Evolutionary conservation across 2,888 invertebrate species (phyloP), one percentile per base, ranked within the genome.

Genomic region (Cheilosia impressa): DNA sequence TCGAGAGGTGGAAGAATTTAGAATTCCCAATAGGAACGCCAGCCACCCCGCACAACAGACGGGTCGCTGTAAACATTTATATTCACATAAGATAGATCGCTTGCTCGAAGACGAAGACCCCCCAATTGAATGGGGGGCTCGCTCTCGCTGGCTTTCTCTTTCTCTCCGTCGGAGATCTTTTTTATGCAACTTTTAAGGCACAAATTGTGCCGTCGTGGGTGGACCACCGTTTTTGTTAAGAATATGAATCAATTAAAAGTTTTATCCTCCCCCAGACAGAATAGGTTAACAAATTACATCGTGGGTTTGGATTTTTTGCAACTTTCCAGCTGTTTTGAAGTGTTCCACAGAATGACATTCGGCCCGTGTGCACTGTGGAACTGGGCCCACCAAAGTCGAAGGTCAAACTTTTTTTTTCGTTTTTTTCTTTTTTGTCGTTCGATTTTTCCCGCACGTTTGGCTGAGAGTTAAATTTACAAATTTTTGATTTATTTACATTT

Each of bases 401-500:
- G 84, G 84, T 80, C 80, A 80, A 73, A 53, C 45, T 41, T 71
- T 81, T 69, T 69, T 71, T 13, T 57, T 41, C 27, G 15, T 62
- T 13, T 31, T 2, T 10, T 10, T 34, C 6, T 27, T 27, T 27
- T 27, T 31, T 31, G 1, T 31, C 34, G 7, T 85, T 72, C 27
- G 66, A 52, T 60, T 38, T 82, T 47, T 60, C 22, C 34, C 17
- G 41, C 38, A 50, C 55, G 45, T 57, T 55, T n/a, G 4, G 22
- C 3, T 19, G 15, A 1, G 15, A 1, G 15, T 13, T 13, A 38
- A 78, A 55, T 2, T 38, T 50, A 45, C 22, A 13, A 24, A 9
- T 60, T 62, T 55, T 27, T 17, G 34, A 66, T 71, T 72, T 77
- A 77, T 85, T 85, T 85, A 85, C 85, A 76, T 81, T 85, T 77